Evolutionary conservation across 2,888 invertebrate species (phyloP), one percentile per base, ranked within the genome.

Genomic region (Hydraecia micacea): DNA sequence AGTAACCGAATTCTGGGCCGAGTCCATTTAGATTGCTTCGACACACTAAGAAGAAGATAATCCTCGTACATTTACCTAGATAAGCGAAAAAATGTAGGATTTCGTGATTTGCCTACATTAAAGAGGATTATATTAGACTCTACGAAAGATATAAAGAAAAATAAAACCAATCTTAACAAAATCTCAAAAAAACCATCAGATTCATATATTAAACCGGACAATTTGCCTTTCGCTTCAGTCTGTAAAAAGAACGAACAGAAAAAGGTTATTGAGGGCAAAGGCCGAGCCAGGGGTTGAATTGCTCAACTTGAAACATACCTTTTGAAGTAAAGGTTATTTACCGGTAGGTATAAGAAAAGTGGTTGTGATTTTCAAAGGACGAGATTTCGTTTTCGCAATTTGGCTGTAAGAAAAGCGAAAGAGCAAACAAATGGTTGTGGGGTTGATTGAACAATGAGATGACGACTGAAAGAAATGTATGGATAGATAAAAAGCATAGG

Each of bases 211-310:
- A 28, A 42, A 72, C 25, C 15, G 18, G n/a, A 18, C 3, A 52
- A 60, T 72, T 77, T 83, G 49, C 18, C 62, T 42, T n/a, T 42
- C 1, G 66, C 4, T 11, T n/a, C 39, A 32, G 62, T 32, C 46
- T 39, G n/a, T n/a, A 77, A 83, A 73, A 55, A 46, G 21, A 68
- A 49, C 68, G 18, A 73, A 49, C 1, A 52, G n/a, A 65, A 75
- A 58, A 58, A 65, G 25, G 49, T 58, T 52, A 70, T 63, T 15
- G 49, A 58, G 71, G 25, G 6, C 66, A 49, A 67, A n/a, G 67
- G 18, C 9, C 3, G 42, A 39, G 25, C 9, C 9, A 13, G 28
- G 28, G 73, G 69, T 70, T 63, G 32, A 58, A 66, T 62, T 9
- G 4, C n/a, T 79, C 66, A 32, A 70, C 55, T 49, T 32, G 18